Evolutionary conservation across 2,797 vertebrate species (phyloP).

Genomic region (Cossypha niveicapilla): DNA sequence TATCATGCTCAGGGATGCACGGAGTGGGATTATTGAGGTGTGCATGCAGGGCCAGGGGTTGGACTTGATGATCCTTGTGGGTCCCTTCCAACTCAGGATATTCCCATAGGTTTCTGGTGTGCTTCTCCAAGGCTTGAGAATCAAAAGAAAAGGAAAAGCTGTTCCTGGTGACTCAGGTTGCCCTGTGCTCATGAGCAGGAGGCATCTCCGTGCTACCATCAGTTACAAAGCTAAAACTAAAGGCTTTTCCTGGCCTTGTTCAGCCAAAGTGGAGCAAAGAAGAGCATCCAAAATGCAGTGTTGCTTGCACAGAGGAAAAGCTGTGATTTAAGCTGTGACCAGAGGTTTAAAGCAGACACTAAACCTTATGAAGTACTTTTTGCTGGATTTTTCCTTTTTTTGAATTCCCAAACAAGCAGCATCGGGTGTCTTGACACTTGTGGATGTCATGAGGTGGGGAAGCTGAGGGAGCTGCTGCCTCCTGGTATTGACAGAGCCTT

Average conservation of each 20-base stretch:
- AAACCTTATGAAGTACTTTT: not conserved
- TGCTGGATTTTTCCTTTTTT: not conserved
- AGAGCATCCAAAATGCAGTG: not conserved
- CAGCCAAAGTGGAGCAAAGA: not conserved
- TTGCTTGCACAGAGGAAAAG: not conserved
- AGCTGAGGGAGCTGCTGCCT: not conserved
- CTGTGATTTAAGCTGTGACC: not conserved
- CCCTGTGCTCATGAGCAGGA: not conserved
- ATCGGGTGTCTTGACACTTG: not conserved
- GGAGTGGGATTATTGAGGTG: not conserved
- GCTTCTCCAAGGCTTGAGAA: not conserved
- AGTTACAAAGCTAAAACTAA: not conserved
- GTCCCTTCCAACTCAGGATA: not conserved
- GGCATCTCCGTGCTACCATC: not conserved
- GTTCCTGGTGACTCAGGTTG: not conserved
- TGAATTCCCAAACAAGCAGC: not conserved
- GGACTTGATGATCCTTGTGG: not conserved
- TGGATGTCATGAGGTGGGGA: not conserved
- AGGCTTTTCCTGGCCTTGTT: not conserved
- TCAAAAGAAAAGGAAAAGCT: not conserved
- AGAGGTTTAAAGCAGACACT: not conserved
- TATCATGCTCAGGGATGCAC: accelerated
- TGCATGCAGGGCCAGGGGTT: not conserved
- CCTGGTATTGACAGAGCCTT: not conserved
- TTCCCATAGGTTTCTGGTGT: not conserved